Evolutionary conservation across 2,113 vertebrate genomes (phyloP).

Genomic region (Glaucomys volans): DNA sequence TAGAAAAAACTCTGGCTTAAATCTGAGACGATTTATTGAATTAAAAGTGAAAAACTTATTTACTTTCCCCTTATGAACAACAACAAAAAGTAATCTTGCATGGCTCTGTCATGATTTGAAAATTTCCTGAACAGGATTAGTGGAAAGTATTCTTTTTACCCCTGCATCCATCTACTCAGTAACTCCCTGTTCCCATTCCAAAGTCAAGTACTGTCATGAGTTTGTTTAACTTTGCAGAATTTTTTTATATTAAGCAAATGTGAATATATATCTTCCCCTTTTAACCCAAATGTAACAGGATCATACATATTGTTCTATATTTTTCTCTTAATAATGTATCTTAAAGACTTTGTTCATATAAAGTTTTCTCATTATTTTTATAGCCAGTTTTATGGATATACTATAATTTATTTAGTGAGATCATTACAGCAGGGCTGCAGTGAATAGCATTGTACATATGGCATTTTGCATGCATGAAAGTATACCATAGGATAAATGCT

Average conservation of each 20-base stretch:
- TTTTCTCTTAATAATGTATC: neutral
- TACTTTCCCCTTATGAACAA: neutral
- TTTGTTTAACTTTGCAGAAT: conserved; percentile 1
- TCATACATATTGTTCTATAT: neutral
- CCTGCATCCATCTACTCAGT: neutral
- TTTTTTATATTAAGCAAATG: conserved; percentile 4
- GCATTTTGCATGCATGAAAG: neutral
- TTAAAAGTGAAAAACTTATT: neutral
- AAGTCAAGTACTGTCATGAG: neutral
- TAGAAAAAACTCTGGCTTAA: conserved; percentile 1
- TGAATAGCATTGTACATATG: neutral
- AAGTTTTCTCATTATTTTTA: neutral
- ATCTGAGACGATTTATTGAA: neutral
- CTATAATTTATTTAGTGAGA: neutral
- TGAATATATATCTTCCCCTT: neutral
- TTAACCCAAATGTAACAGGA: neutral
- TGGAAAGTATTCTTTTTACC: neutral
- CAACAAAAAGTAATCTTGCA: neutral
- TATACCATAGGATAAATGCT: neutral
- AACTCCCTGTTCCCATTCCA: neutral
- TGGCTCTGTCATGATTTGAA: neutral
- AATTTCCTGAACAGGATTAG: neutral
- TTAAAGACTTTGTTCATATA: neutral
- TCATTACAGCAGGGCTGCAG: neutral
- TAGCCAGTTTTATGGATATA: neutral